Evolutionary conservation across 1,140 invertebrate genomes (phyloP), one percentile per base, ranked within the genome.

Genomic region (Andrena cerasifolii): DNA sequence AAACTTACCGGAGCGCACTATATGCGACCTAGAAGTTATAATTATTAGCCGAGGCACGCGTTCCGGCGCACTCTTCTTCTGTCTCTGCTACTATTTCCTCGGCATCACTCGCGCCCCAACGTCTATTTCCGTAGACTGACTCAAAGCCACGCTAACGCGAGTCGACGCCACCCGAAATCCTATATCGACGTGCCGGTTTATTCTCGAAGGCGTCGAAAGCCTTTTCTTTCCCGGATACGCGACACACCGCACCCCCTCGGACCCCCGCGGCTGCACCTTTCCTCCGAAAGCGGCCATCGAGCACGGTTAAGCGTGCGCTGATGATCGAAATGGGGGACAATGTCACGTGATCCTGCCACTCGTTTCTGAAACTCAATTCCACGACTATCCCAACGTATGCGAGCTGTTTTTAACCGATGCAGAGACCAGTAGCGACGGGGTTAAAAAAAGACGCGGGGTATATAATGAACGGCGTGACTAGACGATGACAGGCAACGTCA

Each of bases 91-190:
- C 80, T 82, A 65, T 74, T 71, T 71, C 61, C 67, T 51, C 75
- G 43, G 80, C 62, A 56, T 73, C 65, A 56, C 61, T 77, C 68
- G 63, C 45, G 54, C 63, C 82, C 67, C 51, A 65, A 58, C 51
- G 45, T 79, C 78, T 87, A 87, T 87, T 87, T 85, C 79, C 40
- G 74, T 61, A 33, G 43, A 80, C 77, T 83, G 86, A 87, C 66
- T 87, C 86, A 83, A 85, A 83, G 58, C 51, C 75, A 59, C 33
- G 45, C 14, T 33, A 28, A 68, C 40, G 7, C 54, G 40, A 78
- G 67, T 65, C 74, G 53, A 40, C 74, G 45, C 36, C 45, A 80
- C 45, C n/a, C 62, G 61, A 72, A 78, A 78, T 71, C 53, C 62
- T 68, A 54, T 59, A 78, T 80, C 74, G 61, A 76, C 73, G 47